Conservation (phyloP, 1,140 invertebrate genomes). For the Lepidurus arcticus region DNA sequence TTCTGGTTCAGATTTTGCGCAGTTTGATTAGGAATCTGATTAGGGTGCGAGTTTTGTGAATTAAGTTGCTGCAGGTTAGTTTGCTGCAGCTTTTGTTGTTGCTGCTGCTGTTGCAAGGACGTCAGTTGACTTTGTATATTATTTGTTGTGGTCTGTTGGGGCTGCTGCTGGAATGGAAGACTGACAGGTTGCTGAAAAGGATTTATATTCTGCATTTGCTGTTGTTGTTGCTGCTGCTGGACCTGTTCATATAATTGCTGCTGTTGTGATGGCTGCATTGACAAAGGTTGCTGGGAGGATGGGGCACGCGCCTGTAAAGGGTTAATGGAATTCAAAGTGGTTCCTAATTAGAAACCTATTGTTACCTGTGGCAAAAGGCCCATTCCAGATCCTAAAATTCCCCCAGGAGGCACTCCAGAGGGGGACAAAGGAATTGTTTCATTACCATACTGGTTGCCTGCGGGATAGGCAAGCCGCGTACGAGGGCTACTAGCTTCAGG, state of each 20-base stretch:
- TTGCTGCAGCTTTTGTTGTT: constrained; percentile 38
- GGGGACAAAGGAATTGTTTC: not conserved
- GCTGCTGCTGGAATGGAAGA: constrained; percentile 35
- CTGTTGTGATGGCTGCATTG: constrained; percentile 30
- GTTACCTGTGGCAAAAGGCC: not conserved
- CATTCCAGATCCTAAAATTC: not conserved
- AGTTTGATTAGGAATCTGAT: constrained; percentile 36
- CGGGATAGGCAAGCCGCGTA: not conserved
- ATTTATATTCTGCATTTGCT: constrained; percentile 29
- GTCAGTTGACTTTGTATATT: constrained; percentile 33
- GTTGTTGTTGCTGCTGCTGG: constrained; percentile 34
- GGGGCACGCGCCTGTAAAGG: constrained; percentile 30
- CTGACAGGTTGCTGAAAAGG: not conserved
- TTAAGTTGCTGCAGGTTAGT: constrained; percentile 30
- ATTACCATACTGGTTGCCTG: not conserved
- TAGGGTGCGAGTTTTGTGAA: constrained; percentile 32
- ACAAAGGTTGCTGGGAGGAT: not conserved
- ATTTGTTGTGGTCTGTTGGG: constrained; percentile 34
- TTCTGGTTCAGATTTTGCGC: constrained; percentile 26
- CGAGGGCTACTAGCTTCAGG: not conserved
- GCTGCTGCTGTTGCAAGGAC: constrained; percentile 38
- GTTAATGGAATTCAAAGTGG: not conserved
- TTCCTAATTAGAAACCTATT: not conserved
- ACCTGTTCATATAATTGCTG: constrained; percentile 31
- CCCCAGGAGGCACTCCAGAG: not conserved